These are phyloP conservation scores for Arbacia lixula DNA, from an alignment of 53 echinoderm and acorn worm genomes.

Conservation along the genomic window DNA sequence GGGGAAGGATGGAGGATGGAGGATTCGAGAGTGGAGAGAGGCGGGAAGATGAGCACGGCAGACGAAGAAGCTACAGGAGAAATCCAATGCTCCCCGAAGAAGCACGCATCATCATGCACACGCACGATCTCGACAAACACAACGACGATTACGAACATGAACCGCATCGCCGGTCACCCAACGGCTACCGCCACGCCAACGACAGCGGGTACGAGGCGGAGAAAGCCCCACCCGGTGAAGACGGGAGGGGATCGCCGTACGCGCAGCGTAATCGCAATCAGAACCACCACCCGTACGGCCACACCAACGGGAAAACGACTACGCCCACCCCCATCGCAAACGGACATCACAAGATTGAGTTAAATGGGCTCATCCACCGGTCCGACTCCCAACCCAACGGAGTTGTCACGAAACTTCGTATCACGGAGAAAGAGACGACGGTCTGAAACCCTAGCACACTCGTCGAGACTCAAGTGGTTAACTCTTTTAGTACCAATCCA, in stretches of 20 bases:
- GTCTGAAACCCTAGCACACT: neutral
- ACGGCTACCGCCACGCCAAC: neutral
- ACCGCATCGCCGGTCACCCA: neutral
- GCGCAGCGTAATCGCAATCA: slow-evolving; percentile 28
- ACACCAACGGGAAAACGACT: neutral
- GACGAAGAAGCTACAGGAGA: slow-evolving; percentile 21
- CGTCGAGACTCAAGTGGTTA: too few species aligned
- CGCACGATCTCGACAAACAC: neutral
- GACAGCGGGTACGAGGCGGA: neutral
- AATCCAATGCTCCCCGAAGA: neutral
- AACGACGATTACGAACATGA: neutral
- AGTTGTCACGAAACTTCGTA: neutral
- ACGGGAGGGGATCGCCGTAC: slow-evolving; percentile 30
- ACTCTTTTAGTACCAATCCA: too few species aligned
- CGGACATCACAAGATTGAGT: neutral
- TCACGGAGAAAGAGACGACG: slow-evolving; percentile 20
- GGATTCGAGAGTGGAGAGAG: neutral
- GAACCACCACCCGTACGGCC: neutral
- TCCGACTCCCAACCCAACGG: slow-evolving; percentile 1
- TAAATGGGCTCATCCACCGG: slow-evolving; percentile 29
- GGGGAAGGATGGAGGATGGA: slow-evolving; percentile 1
- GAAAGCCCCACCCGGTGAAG: neutral
- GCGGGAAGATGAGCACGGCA: slow-evolving; percentile 1
- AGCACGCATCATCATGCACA: slow-evolving; percentile 37
- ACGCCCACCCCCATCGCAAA: neutral